Evolutionary conservation across 2,113 vertebrate species (phyloP).

Genomic region (Brienomyrus brachyistius): DNA sequence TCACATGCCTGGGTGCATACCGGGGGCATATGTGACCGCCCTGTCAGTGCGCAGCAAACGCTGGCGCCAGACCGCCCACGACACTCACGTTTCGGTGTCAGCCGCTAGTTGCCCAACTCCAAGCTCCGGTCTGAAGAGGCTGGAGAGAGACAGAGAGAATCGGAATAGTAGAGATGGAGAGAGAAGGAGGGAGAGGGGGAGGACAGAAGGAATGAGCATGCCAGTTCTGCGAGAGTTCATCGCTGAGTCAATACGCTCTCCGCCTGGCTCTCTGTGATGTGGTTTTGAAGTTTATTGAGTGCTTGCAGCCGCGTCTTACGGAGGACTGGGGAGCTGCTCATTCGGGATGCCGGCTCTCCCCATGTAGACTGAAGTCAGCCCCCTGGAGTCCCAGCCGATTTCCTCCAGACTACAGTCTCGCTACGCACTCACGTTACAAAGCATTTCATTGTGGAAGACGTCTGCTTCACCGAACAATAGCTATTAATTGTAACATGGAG

Average conservation of each 20-base stretch:
- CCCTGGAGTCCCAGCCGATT: conserved; percentile 3
- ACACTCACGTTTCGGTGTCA: not conserved
- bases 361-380: not conserved
- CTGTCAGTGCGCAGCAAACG: conserved; percentile 34
- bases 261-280: not conserved
- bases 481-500: conserved; percentile 32
- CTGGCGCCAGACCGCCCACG: conserved; percentile 25
- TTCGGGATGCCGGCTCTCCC: not conserved
- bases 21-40: not conserved
- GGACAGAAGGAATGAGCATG: conserved; percentile 12
- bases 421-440: conserved; percentile 10
- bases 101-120: not conserved
- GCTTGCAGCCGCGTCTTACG: conserved; percentile 4
- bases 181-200: conserved; percentile 12
- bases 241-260: conserved; percentile 11
- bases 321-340: conserved; percentile 4
- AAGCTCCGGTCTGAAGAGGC: not conserved
- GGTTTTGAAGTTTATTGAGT: conserved; percentile 25
- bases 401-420: conserved; percentile 27
- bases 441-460: conserved; percentile 27
- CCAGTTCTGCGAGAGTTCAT: conserved; percentile 2
- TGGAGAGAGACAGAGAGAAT: conserved; percentile 29
- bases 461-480: conserved; percentile 26
- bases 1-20: not conserved
- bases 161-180: conserved; percentile 13